Conservation (phyloP, 2,888 invertebrate species). For the Drosophila mettleri region DNA sequence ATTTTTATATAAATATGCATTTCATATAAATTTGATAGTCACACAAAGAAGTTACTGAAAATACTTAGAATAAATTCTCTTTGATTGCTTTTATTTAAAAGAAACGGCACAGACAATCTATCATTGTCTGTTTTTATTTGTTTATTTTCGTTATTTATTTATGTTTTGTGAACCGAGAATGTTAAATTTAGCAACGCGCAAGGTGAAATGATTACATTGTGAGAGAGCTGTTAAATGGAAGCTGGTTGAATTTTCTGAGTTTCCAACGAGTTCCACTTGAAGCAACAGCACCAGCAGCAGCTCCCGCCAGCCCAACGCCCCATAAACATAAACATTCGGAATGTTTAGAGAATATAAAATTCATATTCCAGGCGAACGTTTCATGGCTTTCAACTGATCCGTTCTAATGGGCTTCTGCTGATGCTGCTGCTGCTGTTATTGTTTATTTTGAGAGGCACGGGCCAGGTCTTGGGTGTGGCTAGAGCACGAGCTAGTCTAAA, state of each 20-base stretch:
- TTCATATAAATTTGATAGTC: neutral
- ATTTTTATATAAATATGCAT: neutral
- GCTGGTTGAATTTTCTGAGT: constrained; percentile 54
- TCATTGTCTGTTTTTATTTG: constrained; percentile 45
- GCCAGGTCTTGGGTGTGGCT: constrained; percentile 70
- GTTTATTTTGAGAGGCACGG: constrained; percentile 72
- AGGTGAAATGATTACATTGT: constrained; percentile 82
- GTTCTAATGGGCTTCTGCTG: constrained; percentile 29
- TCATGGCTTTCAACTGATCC: constrained; percentile 18
- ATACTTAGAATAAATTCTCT: neutral
- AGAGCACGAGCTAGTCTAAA: constrained; percentile 66
- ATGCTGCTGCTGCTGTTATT: constrained; percentile 34
- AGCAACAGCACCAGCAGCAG: constrained; percentile 29
- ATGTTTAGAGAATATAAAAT: constrained; percentile 71
- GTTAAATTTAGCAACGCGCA: constrained; percentile 75
- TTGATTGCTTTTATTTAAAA: constrained; percentile 38
- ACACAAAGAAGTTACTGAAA: neutral
- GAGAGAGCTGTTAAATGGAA: constrained; percentile 77
- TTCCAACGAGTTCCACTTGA: constrained; percentile 58
- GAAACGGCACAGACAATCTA: constrained; percentile 58
- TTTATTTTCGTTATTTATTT: constrained; percentile 75
- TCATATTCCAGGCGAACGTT: constrained; percentile 57
- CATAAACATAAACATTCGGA: constrained; percentile 71
- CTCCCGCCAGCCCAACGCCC: constrained; percentile 15
- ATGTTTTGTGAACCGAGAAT: constrained; percentile 55